A percentile compares a stretch with the other conserved stretches of the same genome.
These are phyloP conservation scores for Phocoena phocoena DNA, from an alignment of 2,113 vertebrate species.

Conservation along the genomic window DNA sequence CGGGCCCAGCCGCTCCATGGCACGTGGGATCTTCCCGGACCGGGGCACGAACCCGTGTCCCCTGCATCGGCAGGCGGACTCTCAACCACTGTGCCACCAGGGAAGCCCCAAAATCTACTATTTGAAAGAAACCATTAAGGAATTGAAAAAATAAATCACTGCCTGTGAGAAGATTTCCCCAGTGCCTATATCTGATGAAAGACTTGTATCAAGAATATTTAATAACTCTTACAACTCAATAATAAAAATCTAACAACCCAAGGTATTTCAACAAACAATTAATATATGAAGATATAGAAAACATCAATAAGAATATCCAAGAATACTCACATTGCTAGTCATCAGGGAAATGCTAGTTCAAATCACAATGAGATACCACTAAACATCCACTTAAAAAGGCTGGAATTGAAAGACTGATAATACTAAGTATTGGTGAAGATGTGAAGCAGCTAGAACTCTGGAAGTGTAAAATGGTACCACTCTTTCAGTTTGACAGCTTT, in stretches of 20 bases:
- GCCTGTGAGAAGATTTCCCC: neutral
- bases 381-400: neutral
- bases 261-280: neutral
- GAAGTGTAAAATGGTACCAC: neutral
- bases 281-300: neutral
- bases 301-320: neutral
- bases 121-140: constrained; percentile 28
- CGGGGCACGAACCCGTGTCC: too few species aligned
- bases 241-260: neutral
- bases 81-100: too few species aligned
- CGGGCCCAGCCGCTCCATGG: too few species aligned
- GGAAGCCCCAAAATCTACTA: neutral
- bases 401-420: neutral
- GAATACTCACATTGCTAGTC: neutral
- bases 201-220: neutral
- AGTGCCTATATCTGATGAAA: neutral
- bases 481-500: neutral
- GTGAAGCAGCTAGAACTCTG: neutral
- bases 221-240: neutral
- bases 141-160: neutral
- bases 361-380: neutral
- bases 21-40: too few species aligned
- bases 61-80: too few species aligned
- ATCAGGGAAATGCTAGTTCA: neutral
- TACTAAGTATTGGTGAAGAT: neutral